Evolutionary conservation across 2,888 invertebrate genomes (phyloP).

Genomic region (Congeria kusceri): DNA sequence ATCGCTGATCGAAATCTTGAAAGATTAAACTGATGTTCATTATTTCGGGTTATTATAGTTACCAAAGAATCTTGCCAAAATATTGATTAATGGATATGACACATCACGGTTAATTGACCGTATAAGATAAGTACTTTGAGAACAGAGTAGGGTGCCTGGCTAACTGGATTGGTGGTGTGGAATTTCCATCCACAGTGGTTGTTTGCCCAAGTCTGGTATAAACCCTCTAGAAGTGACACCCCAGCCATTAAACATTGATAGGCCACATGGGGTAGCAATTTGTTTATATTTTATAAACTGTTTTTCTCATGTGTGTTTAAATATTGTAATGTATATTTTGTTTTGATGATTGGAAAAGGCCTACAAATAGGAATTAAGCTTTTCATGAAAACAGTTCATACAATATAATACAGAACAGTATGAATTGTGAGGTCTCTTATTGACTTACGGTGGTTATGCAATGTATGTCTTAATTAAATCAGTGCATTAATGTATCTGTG

Average conservation of each 20-base stretch:
- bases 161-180: conserved; percentile 4
- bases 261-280: no score
- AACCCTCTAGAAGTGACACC: conserved; percentile 25
- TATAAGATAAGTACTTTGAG: conserved; percentile 20
- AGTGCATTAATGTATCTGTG: no score
- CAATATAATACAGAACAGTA: no score
- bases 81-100: conserved; percentile 34
- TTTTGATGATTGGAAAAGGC: no score
- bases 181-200: conserved; percentile 1
- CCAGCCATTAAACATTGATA: conserved; percentile 23
- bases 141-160: conserved; percentile 4
- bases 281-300: no score
- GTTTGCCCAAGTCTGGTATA: conserved; percentile 30
- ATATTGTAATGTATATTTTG: no score
- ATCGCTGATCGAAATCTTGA: conserved; percentile 15
- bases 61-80: conserved; percentile 22
- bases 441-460: no score
- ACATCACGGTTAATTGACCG: conserved; percentile 24
- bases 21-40: conserved; percentile 25
- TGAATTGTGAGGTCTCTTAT: no score
- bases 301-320: no score
- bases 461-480: no score
- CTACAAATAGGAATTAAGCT: no score
- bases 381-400: no score
- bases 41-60: conserved; percentile 12